Evolutionary conservation across 1,140 invertebrate species (phyloP), one percentile per base, ranked within the genome.

Genomic region (Lutraria rhynchaena): DNA sequence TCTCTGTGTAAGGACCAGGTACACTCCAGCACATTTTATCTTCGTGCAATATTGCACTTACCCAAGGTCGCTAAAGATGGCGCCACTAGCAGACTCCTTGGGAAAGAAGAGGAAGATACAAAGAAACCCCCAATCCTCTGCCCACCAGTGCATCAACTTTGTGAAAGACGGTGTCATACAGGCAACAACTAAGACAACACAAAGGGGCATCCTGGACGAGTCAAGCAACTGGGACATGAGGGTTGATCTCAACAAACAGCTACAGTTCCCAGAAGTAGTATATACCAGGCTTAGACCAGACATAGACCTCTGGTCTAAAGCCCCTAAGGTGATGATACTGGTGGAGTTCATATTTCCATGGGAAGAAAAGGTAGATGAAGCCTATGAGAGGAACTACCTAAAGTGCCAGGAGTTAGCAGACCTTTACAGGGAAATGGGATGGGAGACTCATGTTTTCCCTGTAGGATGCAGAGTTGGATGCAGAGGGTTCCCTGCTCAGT

Each of bases 231-330:
- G 75, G 60, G 33, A 51, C 15, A 19, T 78, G 46, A 5, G 9
- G 22, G 75, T 41, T 55, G 53, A 81, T 37, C 65, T 77, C 11
- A 19, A 33, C 9, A 63, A 58, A 33, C 55, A 57, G 29, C 27
- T 67, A 17, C 22, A 58, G 15, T 61, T 77, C 53, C 74, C 74
- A 11, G 74, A 71, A 44, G n/a, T n/a, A n/a, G n/a, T n/a, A n/a
- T n/a, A n/a, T n/a, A n/a, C n/a, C n/a, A n/a, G 5, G 22, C 55
- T 80, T 17, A 44, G 53, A 19, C 51, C 77, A 33, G 77, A 81
- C 51, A 73, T 71, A 17, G 65, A 51, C 17, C 9, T 74, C 2
- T 73, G 78, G 78, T 37, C 58, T 33, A 49, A 37, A 27, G 22
- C 27, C 3, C n/a, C 33, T 27, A 73, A 63, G 67, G 22, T 22